Base-by-base conservation (phyloP, 2,888 invertebrate genomes). In the Drosophila quinaria region DNA sequence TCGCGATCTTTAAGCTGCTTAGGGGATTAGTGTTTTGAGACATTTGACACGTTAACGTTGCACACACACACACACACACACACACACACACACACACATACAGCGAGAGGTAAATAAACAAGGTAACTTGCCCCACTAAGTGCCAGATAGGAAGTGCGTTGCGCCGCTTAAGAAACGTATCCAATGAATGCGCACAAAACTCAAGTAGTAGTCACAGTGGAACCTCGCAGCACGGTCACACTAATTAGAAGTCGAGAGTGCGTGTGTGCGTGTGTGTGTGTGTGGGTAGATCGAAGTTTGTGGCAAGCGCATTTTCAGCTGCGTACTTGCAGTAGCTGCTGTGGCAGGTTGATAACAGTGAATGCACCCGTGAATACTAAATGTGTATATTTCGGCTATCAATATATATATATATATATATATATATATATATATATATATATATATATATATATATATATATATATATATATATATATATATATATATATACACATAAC, bases 11-110 rank as follows among this genome's bases (percentile, higher is more conserved):
- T 91, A 91, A 91, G 92, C 91, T 87, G 91, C 91, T 91, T 91
- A 91, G 90, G 80, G 88, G 92, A 91, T 91, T 91, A 91, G 77
- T 90, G 89, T 92, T 86, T 90, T 87, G 80, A 90, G 90, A 88
- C 90, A 88, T 90, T 90, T 90, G 90, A 91, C 90, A 91, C 91
- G 87, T 87, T 87, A 90, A 72, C 89, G 79, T 89, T 77, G 79
- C 85, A 74, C 59, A 69, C 80, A 79, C 71, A 59, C 59, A 63
- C 61, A 58, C 61, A 62, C 61, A 58, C 58, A 42, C 25, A 33
- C 49, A 59, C 31, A 33, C n/a, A 50, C 15, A 37, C 66, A 56
- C 29, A 61, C 51, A 41, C 41, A 33, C 29, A 37, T 8, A 51
- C 41, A 68, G 29, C 46, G n/a, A 67, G 19, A 70, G 46, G n/a